A percentile compares a stretch with the other conserved stretches of the same genome.
Conservation (phyloP, 2,888 invertebrate genomes). For the Pterobdella sp. region DNA sequence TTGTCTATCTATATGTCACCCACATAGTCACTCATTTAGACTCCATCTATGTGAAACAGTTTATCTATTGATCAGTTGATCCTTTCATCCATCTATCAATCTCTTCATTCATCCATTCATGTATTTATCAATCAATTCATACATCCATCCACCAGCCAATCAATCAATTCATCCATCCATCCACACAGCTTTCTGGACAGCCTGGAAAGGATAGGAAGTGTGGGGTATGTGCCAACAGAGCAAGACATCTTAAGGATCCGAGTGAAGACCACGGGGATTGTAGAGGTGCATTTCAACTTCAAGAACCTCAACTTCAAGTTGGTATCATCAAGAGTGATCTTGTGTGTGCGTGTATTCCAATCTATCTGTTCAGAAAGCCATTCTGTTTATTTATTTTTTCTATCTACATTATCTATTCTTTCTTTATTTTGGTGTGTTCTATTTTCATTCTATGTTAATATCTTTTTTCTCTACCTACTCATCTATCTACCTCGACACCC, state of each 20-base stretch:
- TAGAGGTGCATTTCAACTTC: slow-evolving; percentile 99
- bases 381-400: too few species aligned
- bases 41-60: too few species aligned
- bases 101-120: too few species aligned
- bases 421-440: too few species aligned
- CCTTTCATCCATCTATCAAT: too few species aligned
- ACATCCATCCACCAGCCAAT: not conserved
- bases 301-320: slow-evolving; percentile 99
- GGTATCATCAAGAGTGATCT: too few species aligned
- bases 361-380: not conserved
- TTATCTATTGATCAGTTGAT: too few species aligned
- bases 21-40: too few species aligned
- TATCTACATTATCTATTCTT: too few species aligned
- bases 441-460: too few species aligned
- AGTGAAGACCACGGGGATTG: slow-evolving; percentile 99
- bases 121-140: not conserved
- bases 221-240: slow-evolving; percentile 98
- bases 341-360: too few species aligned
- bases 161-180: not conserved
- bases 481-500: not conserved
- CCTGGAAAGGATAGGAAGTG: slow-evolving; percentile 93
- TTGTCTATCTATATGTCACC: too few species aligned
- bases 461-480: not conserved
- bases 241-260: slow-evolving; percentile 98
- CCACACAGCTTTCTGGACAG: slow-evolving; percentile 64